Evolutionary conservation across 2,888 invertebrate species (phyloP), one percentile per base, ranked within the genome.

Genomic region (Pegoplata infirma): DNA sequence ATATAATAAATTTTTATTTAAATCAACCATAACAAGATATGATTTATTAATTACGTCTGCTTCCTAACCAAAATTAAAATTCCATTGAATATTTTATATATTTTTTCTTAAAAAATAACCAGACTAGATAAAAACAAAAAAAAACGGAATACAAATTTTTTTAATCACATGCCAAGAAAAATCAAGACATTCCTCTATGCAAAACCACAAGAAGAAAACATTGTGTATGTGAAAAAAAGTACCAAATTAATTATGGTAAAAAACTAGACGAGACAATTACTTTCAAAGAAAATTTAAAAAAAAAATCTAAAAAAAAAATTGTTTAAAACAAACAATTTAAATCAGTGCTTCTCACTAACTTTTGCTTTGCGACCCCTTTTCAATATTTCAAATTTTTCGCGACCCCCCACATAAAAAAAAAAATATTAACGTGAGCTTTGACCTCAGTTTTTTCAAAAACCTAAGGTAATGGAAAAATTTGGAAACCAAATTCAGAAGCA

Each of bases 161-260:
- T n/a, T 25, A 71, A 71, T 61, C n/a, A 36, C 25, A 47, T 73
- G 66, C 64, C 66, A 73, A 73, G 56, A 58, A 73, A 73, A 47
- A 75, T 61, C 40, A 32, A 46, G 25, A 75, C 68, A 75, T 67
- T 53, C 28, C 51, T 67, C 25, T 58, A 68, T 55, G 23, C 25
- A 53, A 23, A 61, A 61, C n/a, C n/a, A n/a, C 12, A 14, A 14
- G n/a, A 44, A 14, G 2, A 10, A 73, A 25, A 66, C 32, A 49
- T 47, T 58, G 14, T 17, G 40, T 56, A 5, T 58, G 46, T 46
- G 73, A 46, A 47, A n/a, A n/a, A n/a, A 59, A 68, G 32, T 6
- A 36, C 21, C 23, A 69, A 68, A 53, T 51, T 40, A 64, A 51
- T 53, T 40, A 53, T 40, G 19, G 12, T 28, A 49, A 56, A 14